Evolutionary conservation across 2,888 invertebrate species (phyloP).

Genomic region (Aricia artaxerxes): DNA sequence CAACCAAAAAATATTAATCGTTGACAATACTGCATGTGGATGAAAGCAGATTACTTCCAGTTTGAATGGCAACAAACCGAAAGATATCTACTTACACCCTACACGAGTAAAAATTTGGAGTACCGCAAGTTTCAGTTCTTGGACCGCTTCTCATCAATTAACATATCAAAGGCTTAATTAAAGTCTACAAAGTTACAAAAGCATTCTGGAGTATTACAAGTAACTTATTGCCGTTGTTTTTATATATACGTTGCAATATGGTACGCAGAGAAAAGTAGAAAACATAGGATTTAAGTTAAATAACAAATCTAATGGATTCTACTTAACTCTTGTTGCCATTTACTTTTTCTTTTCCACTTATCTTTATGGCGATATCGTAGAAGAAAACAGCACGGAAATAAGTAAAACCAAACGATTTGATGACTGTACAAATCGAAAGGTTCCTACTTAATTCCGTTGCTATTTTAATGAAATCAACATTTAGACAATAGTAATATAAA

Average conservation of each 20-base stretch:
- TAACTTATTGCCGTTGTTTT: background rate
- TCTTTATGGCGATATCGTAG: background rate
- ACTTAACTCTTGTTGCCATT: background rate
- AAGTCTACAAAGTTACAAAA: background rate
- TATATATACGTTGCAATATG: background rate
- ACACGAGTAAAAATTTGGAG: background rate
- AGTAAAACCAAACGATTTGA: slow-evolving; percentile 25
- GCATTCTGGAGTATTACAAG: background rate
- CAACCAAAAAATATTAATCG: background rate
- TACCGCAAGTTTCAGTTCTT: background rate
- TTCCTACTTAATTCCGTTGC: slow-evolving; percentile 32
- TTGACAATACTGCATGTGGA: slow-evolving; percentile 30
- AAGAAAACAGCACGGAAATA: background rate
- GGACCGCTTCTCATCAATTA: background rate
- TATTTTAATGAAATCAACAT: background rate
- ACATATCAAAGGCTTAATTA: background rate
- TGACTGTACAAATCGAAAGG: slow-evolving; percentile 17
- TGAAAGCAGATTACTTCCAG: slow-evolving; percentile 41
- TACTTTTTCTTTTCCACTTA: background rate
- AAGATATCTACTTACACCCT: slow-evolving; percentile 45
- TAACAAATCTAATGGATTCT: slow-evolving; percentile 19
- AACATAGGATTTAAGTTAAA: background rate
- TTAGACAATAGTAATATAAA: too few relatives aligned
- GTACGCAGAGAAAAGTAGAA: background rate
- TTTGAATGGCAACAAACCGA: slow-evolving; percentile 42